phyloP scores from a whole-genome alignment of 2,113 vertebrate genomes.

The Apus apus region DNA sequence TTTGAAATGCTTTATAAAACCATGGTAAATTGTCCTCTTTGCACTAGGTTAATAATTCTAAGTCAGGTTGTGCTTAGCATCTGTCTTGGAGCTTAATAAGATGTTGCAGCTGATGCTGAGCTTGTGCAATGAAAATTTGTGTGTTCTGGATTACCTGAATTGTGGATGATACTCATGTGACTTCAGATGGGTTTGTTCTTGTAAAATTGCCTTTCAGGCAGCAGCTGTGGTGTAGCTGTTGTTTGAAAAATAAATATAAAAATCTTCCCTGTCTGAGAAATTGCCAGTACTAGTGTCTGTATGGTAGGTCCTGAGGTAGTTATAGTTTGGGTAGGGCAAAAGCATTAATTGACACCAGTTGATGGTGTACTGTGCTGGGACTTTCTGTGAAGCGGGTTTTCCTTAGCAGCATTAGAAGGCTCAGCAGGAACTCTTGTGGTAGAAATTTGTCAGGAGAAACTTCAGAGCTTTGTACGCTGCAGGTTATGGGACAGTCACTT shows the following conservation, averaged over 20 bases:
- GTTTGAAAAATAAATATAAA: background rate
- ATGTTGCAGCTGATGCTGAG: background rate
- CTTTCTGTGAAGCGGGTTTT: background rate
- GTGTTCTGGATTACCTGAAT: background rate
- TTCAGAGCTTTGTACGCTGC: background rate
- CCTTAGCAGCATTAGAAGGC: background rate
- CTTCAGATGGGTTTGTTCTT: background rate
- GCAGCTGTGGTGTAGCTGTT: background rate
- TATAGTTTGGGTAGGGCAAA: background rate
- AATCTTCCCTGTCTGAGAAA: background rate
- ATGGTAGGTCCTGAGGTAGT: background rate
- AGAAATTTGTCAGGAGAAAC: background rate
- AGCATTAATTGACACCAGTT: background rate
- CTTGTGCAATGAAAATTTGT: background rate
- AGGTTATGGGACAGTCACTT: fast-evolving
- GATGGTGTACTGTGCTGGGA: background rate
- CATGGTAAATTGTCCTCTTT: background rate
- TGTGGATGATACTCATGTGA: background rate
- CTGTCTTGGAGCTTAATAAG: background rate
- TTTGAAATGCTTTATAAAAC: background rate
- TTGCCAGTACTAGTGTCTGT: fast-evolving
- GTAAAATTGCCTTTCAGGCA: background rate
- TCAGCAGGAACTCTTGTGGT: background rate
- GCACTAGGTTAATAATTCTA: background rate
- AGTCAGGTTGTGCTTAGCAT: background rate